Evolutionary conservation across 2,888 invertebrate species (phyloP), one percentile per base, ranked within the genome.

Genomic region (Aphidius colemani): DNA sequence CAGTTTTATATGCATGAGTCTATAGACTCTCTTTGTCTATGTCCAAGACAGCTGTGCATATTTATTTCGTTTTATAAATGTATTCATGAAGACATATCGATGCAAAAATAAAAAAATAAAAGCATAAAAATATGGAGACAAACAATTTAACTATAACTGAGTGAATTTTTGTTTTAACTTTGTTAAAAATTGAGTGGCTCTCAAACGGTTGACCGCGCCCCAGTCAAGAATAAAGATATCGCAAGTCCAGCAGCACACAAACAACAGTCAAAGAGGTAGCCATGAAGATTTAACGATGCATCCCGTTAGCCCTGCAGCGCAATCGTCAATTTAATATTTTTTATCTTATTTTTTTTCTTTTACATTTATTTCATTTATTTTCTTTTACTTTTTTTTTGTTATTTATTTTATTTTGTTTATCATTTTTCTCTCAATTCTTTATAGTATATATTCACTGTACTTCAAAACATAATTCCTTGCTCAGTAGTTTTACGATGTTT

Each of bases 131-230:
- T 57, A 57, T 46, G 46, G 57, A 10, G 18, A 57, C 45, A 39
- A 57, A 57, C 57, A 39, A 46, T 46, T 57, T 57, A 45, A 9
- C 46, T 46, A 46, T 57, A 30, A 57, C 46, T 46, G 39, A 8
- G 57, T 46, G 5, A 30, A 39, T 57, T 45, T 57, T 57, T 46
- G 10, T 39, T 46, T 46, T 46, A 46, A 45, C 3, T 30, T 57
- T 30, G 13, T 55, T 55, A n/a, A 18, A 7, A 44, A 46, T 11
- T 30, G 62, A 45, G 46, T 46, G 53, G 55, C 11, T 57, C 44
- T 63, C 61, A 66, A 68, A 69, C 67, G 66, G 67, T 69, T 67
- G 68, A 67, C 65, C 63, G 61, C 56, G 56, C 61, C 61, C 53
- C 43, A 41, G 49, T 43, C 49, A 61, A 55, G 49, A 61, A 61